Evolutionary conservation across 2,888 invertebrate genomes (phyloP).

Genomic region (Neocrepidodera transversa): DNA sequence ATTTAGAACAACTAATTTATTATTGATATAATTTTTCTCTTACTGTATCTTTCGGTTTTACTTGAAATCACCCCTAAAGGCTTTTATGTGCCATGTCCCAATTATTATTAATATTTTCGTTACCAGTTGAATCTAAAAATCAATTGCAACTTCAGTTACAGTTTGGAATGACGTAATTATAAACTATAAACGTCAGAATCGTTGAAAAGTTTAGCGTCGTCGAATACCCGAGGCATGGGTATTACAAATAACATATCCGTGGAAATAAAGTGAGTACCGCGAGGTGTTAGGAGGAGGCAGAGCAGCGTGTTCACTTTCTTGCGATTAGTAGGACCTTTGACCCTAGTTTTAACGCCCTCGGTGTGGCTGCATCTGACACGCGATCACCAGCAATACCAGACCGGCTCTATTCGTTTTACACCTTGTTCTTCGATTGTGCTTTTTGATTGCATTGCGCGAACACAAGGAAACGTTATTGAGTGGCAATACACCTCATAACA

Average conservation of each 20-base stretch:
- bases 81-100: too few species aligned
- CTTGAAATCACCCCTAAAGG: too few species aligned
- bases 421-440: constrained; percentile 45
- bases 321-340: constrained; percentile 57
- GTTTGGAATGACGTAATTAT: too few species aligned
- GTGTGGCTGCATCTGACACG: constrained; percentile 50
- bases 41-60: too few species aligned
- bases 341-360: constrained; percentile 55
- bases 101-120: too few species aligned
- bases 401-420: constrained; percentile 45
- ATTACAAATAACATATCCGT: constrained; percentile 30
- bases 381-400: constrained; percentile 42
- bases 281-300: constrained; percentile 49
- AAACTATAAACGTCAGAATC: constrained; percentile 41
- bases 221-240: constrained; percentile 38
- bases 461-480: constrained; percentile 42
- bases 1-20: too few species aligned
- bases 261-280: constrained; percentile 35
- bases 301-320: constrained; percentile 54
- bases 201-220: constrained; percentile 30
- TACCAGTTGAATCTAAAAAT: too few species aligned
- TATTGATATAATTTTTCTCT: too few species aligned
- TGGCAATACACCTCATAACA: constrained; percentile 39
- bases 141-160: too few species aligned
- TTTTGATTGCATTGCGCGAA: constrained; percentile 42